Evolutionary conservation across 2,113 vertebrate species (phyloP).

Genomic region (Salvator merianae): DNA sequence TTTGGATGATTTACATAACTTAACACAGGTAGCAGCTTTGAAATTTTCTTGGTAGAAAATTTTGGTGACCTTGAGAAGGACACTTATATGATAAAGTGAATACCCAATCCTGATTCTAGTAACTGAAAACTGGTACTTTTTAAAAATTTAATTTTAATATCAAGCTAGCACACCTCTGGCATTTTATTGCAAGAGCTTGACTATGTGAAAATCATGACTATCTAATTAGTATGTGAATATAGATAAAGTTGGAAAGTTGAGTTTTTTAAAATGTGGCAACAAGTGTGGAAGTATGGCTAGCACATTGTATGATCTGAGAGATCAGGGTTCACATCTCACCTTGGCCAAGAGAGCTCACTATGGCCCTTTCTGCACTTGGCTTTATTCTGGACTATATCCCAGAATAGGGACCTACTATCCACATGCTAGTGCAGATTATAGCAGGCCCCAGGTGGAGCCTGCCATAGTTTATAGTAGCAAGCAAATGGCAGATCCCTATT

Average conservation of each 20-base stretch:
- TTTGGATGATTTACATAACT: not conserved
- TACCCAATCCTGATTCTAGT: not conserved
- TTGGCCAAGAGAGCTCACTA: no score
- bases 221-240: conserved; percentile 1
- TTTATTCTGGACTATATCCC: no score
- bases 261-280: no score
- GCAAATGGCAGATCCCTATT: no score
- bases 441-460: no score
- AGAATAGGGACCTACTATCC: no score
- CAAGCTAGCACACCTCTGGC: not conserved
- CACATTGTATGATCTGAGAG: no score
- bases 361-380: no score
- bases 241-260: not conserved
- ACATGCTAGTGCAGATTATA: no score
- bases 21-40: not conserved
- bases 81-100: not conserved
- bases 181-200: conserved; percentile 7
- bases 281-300: no score
- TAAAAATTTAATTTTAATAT: not conserved
- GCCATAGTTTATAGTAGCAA: no score
- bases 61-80: not conserved
- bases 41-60: not conserved
- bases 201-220: not conserved
- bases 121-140: not conserved
- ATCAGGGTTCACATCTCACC: no score